phyloP scores from a whole-genome alignment of 2,888 invertebrate species.

The Meganola albula region DNA sequence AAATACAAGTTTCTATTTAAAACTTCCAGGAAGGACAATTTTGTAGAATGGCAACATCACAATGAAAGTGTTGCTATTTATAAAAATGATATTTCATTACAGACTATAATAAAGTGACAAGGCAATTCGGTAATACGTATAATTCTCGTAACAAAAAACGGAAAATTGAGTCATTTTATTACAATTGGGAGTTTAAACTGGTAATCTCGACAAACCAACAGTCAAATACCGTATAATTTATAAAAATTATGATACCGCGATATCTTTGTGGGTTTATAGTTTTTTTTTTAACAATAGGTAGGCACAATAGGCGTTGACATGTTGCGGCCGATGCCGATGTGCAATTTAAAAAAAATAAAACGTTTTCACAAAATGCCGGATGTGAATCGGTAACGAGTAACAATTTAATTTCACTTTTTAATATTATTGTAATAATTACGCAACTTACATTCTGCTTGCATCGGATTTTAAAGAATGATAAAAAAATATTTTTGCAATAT shows the following conservation, averaged over 20 bases:
- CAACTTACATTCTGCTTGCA: slow-evolving; percentile 14
- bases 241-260: slow-evolving; percentile 68
- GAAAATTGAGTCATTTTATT: slow-evolving; percentile 70
- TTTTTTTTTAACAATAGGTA: slow-evolving; percentile 44
- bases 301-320: slow-evolving; percentile 70
- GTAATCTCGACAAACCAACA: slow-evolving; percentile 70
- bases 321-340: slow-evolving; percentile 56
- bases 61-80: slow-evolving; percentile 43
- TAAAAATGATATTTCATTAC: slow-evolving; percentile 59
- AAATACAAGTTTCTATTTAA: slow-evolving; percentile 26
- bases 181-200: slow-evolving; percentile 61
- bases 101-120: slow-evolving; percentile 57
- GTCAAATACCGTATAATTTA: slow-evolving; percentile 67
- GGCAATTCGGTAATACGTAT: slow-evolving; percentile 61
- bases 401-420: slow-evolving; percentile 55
- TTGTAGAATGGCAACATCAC: slow-evolving; percentile 27
- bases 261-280: slow-evolving; percentile 52
- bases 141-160: slow-evolving; percentile 59
- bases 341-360: slow-evolving; percentile 56
- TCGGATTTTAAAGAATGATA: slow-evolving; percentile 16
- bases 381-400: slow-evolving; percentile 52
- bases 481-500: slow-evolving; percentile 12
- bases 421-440: slow-evolving; percentile 27
- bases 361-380: slow-evolving; percentile 59
- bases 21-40: slow-evolving; percentile 34